Base-by-base conservation (phyloP, 2,113 vertebrate species). In the Atractosteus spatula region DNA sequence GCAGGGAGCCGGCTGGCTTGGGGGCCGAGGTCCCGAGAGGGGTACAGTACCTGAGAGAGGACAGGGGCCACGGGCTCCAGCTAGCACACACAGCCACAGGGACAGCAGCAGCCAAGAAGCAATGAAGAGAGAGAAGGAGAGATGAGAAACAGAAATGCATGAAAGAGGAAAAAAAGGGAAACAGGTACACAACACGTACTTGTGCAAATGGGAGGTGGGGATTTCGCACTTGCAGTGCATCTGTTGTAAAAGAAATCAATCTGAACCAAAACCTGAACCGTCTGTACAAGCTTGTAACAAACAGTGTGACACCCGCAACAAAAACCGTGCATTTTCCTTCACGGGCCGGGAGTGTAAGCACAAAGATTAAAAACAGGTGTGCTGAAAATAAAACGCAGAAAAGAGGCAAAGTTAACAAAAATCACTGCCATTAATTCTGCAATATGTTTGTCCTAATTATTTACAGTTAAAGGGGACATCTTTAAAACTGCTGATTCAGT, bases 31-130 rank as follows among this genome's bases (percentile, higher is more conserved):
- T 91, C 88, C 86, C 83, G 88, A 73, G 71, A 13, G 85, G 89
- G 86, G 87, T 85, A 92, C 83, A 71, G 88, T 95, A 95, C 94
- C 93, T 95, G 94, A 84, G 88, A 76, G 77, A 83, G 86, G 62
- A 89, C 83, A 1, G 92, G 82, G 78, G 91, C 83, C 70, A 84
- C 82, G 0, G 91, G 88, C 77, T 96, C 95, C 94, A 92, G 89
- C 96, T 97, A 85, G 0, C 71, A 82, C 71, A 84, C 70, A 85
- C 74, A 81, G 71, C 75, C 73, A 82, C 69, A 79, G 75, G 61
- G 55, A 73, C 69, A 77, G 55, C 77, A n/a, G 86, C 85, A 89
- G 91, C 85, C 77, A 92, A 78, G 80, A 79, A 85, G 88, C 80
- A 82, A 70, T 78, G 77, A 87, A 86, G 77, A 87, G 71, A 82